Evolutionary conservation across 1,140 invertebrate species (phyloP), one percentile per base, ranked within the genome.

Genomic region (Eupeodes corollae): DNA sequence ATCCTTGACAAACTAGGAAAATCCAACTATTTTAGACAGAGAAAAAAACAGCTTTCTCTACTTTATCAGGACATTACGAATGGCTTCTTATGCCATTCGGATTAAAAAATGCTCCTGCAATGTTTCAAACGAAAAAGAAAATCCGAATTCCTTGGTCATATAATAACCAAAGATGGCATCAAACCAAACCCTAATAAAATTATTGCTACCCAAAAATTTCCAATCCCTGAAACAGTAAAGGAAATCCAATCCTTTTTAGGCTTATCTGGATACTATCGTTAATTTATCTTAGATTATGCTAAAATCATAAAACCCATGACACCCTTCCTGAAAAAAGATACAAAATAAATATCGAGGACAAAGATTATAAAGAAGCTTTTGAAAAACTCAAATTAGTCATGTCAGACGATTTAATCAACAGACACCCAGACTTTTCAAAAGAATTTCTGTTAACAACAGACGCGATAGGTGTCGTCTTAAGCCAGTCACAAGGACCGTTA

Each of bases 21-120:
- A 2, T 50, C 60, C 5, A 51, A 52, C 33, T 61, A 56, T 38
- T 74, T 75, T 47, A 9, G 62, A 70, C 52, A 57, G 46, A 45
- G 34, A n/a, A 58, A 1, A 75, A 74, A 52, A 75, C 71, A 38
- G 69, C 59, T 6, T 72, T 73, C 47, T 53, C 50, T n/a, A 58
- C 56, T 2, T 56, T 49, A 8, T 43, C 55, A 15, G 68, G 65
- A 6, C 57, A 63, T 30, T 73, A 59, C 46, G 58, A 74, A 52
- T 74, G 58, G 44, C 49, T 48, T 2, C 12, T 56, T 9, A 67
- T 75, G 59, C 63, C 71, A 26, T 71, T 73, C 47, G 73, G 74
- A 10, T 44, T 70, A 8, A 55, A 48, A 11, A 61, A 56, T 15
- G 58, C 53, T 6, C 63, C 67, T 9, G 50, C 50, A 0, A 50